A percentile compares a stretch with the other conserved stretches of the same genome.
These are phyloP conservation scores for Stigmatopora argus DNA, from an alignment of 2,113 vertebrate genomes.

Conservation along the genomic window DNA sequence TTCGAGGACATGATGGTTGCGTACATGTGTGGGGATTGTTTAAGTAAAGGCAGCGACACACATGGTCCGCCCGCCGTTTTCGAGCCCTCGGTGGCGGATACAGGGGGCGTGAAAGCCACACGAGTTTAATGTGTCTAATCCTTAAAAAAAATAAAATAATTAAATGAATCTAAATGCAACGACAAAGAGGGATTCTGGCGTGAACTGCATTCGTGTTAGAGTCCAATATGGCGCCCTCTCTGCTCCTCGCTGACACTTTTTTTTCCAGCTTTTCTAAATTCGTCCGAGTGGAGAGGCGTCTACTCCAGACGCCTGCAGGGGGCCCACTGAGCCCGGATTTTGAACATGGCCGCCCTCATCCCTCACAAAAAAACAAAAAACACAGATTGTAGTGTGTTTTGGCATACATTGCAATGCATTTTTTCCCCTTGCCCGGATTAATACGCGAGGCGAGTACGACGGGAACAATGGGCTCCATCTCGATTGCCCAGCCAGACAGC, in stretches of 20 bases:
- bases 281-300: slow-evolving; percentile 41
- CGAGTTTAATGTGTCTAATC: background rate
- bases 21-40: slow-evolving; percentile 7
- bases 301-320: slow-evolving; percentile 64
- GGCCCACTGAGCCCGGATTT: slow-evolving; percentile 48
- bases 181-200: slow-evolving; percentile 18
- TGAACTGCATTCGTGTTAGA: slow-evolving; percentile 34
- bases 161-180: slow-evolving; percentile 21
- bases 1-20: slow-evolving; percentile 34
- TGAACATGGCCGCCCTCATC: slow-evolving; percentile 1
- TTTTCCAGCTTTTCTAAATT: slow-evolving; percentile 67
- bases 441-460: background rate
- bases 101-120: slow-evolving; percentile 25
- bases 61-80: no score
- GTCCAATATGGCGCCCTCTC: slow-evolving; percentile 76
- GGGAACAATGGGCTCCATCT: slow-evolving; percentile 13
- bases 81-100: background rate
- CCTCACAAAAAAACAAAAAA: background rate
- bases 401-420: background rate
- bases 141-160: background rate
- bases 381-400: background rate
- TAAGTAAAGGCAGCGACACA: background rate
- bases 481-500: slow-evolving; percentile 26
- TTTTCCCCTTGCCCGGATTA: background rate
- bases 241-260: slow-evolving; percentile 53